phyloP scores from a whole-genome alignment of 2,888 invertebrate genomes.

The Diogma glabrata region DNA sequence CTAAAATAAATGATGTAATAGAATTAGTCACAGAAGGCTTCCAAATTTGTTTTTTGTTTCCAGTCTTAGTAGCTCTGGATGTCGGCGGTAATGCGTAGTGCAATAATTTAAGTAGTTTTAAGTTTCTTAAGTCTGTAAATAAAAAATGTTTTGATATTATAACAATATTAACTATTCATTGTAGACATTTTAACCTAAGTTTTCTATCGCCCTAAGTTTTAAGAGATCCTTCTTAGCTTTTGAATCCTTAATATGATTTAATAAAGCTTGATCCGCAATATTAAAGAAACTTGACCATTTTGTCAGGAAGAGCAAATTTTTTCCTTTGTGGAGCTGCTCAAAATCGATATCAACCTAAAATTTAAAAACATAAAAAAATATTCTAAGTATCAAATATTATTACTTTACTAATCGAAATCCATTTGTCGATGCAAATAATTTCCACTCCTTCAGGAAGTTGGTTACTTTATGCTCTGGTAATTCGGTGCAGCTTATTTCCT shows the following conservation, averaged over 20 bases:
- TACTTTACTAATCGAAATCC: background rate
- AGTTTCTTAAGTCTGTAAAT: background rate
- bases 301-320: background rate
- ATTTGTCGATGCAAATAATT: background rate
- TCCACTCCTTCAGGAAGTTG: background rate
- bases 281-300: background rate
- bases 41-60: background rate
- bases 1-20: background rate
- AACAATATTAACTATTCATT: too few species aligned
- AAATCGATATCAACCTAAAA: slow-evolving; percentile 3
- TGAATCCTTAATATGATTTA: background rate
- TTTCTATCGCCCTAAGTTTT: too few species aligned
- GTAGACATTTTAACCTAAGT: too few species aligned
- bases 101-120: background rate
- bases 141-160: too few species aligned
- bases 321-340: background rate
- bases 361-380: background rate
- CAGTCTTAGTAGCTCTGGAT: background rate
- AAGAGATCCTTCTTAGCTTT: background rate
- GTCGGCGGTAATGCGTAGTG: background rate
- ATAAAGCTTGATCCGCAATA: background rate
- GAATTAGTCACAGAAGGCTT: background rate
- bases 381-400: background rate
- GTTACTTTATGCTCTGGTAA: background rate
- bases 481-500: background rate